Conservation (phyloP, 2,113 vertebrate species). For the Spizaetus ornatus region DNA sequence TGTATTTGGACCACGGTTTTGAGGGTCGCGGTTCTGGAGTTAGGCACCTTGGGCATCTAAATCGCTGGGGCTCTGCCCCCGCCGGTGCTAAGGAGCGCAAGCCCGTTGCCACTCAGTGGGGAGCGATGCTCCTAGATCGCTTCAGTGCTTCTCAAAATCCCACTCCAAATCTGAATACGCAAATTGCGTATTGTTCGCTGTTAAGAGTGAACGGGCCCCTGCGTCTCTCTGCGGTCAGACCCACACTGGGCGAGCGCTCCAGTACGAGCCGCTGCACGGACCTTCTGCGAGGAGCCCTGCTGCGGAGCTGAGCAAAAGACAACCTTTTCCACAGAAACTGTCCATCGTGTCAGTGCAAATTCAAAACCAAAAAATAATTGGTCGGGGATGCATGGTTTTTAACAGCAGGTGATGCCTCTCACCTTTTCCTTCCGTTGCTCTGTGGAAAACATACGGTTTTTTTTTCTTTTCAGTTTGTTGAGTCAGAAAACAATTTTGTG, state of each 20-base stretch:
- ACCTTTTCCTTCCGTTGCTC: not conserved
- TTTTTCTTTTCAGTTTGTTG: not conserved
- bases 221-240: not conserved
- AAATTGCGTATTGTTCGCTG: not conserved
- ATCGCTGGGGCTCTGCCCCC: too few relatives aligned
- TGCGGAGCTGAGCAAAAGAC: not conserved
- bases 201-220: not conserved
- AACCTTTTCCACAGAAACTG: not conserved
- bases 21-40: not conserved
- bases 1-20: not conserved
- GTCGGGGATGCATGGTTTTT: not conserved
- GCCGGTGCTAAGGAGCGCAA: not conserved
- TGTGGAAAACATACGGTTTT: not conserved
- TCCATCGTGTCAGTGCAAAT: not conserved
- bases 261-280: not conserved
- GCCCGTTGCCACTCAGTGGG: not conserved
- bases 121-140: not conserved
- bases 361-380: not conserved
- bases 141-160: not conserved
- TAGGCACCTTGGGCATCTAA: not conserved
- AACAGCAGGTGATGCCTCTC: not conserved
- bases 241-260: not conserved
- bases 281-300: not conserved
- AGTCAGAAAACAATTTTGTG: not conserved
- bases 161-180: not conserved